These are phyloP conservation scores for Drosophila nasuta DNA, from an alignment of 1,140 invertebrate genomes.

Conservation along the genomic window DNA sequence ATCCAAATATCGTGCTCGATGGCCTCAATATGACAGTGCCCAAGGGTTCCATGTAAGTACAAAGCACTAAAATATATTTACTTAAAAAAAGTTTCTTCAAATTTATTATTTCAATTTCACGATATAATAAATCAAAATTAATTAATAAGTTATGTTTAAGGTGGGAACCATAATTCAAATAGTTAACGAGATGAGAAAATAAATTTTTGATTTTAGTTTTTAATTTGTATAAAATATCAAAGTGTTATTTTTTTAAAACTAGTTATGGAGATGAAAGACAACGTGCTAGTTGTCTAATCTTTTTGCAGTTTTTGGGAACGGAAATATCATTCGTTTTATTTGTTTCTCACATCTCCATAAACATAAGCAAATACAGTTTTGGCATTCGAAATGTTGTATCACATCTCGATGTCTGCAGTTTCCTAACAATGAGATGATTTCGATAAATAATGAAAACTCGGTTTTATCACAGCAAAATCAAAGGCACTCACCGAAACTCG, in stretches of 20 bases:
- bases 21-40: slow-evolving; percentile 95
- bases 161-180: no score
- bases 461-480: slow-evolving; percentile 4
- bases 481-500: not conserved
- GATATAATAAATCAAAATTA: no score
- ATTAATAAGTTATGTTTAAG: no score
- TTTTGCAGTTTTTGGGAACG: not conserved
- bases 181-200: no score
- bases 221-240: no score
- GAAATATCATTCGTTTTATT: not conserved
- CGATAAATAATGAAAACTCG: slow-evolving; percentile 3
- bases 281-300: not conserved
- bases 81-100: not conserved
- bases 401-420: not conserved
- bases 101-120: no score
- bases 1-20: slow-evolving; percentile 93
- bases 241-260: no score
- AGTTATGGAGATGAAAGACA: no score
- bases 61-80: slow-evolving; percentile 3
- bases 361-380: not conserved
- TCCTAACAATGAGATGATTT: not conserved
- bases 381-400: not conserved
- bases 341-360: not conserved
- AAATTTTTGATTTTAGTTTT: no score
- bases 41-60: slow-evolving; percentile 95